Percentiles rank a stretch among this genome's conserved stretches.
phyloP scores from a whole-genome alignment of 2,797 vertebrate genomes.

The Spinibarbus caldwelli region DNA sequence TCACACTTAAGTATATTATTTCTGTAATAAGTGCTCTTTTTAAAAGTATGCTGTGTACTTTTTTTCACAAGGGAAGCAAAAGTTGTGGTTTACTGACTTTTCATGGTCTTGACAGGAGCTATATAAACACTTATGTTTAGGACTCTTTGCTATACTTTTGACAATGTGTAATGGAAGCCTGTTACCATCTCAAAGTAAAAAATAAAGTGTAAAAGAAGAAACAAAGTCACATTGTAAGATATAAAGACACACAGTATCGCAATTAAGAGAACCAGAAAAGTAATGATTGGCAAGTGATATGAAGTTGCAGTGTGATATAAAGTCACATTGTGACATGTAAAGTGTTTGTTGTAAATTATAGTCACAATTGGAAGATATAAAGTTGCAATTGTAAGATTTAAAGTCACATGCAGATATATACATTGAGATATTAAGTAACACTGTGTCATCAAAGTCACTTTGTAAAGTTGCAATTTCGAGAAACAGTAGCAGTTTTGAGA shows the following conservation, averaged over 20 bases:
- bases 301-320: too few relatives aligned
- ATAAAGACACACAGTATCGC: background rate
- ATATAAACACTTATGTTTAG: background rate
- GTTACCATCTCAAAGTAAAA: background rate
- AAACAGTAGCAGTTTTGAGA: too few relatives aligned
- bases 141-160: background rate
- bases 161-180: background rate
- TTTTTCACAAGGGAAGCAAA: background rate
- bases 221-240: background rate
- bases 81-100: background rate
- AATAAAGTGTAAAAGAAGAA: too few relatives aligned
- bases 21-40: background rate
- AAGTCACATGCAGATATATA: too few relatives aligned
- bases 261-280: background rate
- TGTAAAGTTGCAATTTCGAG: too few relatives aligned
- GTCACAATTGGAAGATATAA: too few relatives aligned
- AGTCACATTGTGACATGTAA: background rate
- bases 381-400: too few relatives aligned
- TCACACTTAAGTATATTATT: background rate
- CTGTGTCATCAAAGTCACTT: too few relatives aligned
- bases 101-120: background rate
- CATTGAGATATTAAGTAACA: too few relatives aligned
- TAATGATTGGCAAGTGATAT: too few relatives aligned
- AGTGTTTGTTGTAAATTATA: too few relatives aligned
- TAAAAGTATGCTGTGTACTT: background rate